Base-by-base conservation (phyloP, 2,113 vertebrate genomes). In the Reinhardtius hippoglossoides region DNA sequence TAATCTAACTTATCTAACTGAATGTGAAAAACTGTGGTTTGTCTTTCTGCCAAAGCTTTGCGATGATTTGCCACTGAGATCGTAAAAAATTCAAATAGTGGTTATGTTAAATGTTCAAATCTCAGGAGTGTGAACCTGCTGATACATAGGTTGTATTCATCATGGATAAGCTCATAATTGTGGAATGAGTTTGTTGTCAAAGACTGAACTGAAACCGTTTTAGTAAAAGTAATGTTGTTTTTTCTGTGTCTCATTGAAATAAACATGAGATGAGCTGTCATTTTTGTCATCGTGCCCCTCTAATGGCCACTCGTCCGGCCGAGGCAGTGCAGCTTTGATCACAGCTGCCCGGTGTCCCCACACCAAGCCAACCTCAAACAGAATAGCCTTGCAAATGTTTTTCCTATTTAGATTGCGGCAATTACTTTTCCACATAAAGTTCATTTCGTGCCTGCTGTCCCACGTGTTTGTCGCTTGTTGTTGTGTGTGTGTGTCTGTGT, bases 361-460 rank as follows among this genome's bases (percentile, higher is more conserved):
- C 65, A 48, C 15, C 46, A 2, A 37, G 71, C 52, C 46, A 48
- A 18, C n/a, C 60, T 50, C 56, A 55, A 55, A 78, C 61, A 40
- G 31, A 72, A 65, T 7, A 9, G 48, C 66, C 69, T 61, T 0
- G 18, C 61, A 59, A 76, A 71, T 71, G 71, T 57, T 81, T 81
- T 67, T 65, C 70, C 64, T 52, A 37, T 84, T 85, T 52, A 64
- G 68, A 84, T 82, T 58, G 64, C 20, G 10, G 63, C 74, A 75
- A 76, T 89, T 87, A 80, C 74, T 77, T 56, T 80, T 74, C 10
- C 27, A 83, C 81, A 75, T 69, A 65, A 83, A 78, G 77, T 87
- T 73, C 12, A 82, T 91, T 89, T 81, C 63, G 68, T 67, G 70
- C 42, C 64, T 67, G 66, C 73, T 81, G 60, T 70, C 14, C 14